phyloP scores from a whole-genome alignment of 2,113 vertebrate genomes.

The Anthoscopus minutus region DNA sequence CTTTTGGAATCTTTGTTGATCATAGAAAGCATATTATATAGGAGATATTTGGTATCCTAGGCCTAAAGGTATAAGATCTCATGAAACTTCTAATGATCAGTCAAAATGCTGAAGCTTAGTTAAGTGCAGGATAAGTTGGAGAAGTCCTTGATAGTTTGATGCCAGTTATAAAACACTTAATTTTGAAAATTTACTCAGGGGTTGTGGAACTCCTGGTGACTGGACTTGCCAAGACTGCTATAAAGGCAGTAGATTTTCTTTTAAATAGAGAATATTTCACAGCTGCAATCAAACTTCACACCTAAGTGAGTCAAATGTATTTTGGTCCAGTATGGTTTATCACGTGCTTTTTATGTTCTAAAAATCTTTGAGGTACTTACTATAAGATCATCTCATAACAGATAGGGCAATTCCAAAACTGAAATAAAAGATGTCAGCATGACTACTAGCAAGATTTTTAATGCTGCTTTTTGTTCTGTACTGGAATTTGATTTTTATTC shows the following conservation, averaged over 20 bases:
- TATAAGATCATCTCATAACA: not conserved
- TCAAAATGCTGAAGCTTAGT: not conserved
- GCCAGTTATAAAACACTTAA: not conserved
- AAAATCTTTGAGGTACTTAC: not conserved
- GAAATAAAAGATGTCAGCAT: not conserved
- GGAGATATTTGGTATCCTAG: not conserved
- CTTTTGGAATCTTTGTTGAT: not conserved
- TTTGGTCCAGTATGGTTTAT: not conserved
- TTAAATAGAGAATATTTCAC: conserved; percentile 24
- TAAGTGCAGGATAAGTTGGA: not conserved
- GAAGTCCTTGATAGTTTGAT: not conserved
- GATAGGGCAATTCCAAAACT: not conserved
- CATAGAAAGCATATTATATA: not conserved
- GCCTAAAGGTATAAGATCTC: not conserved
- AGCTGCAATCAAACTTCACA: conserved; percentile 1
- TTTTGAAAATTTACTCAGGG: not conserved
- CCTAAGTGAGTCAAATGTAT: not conserved
- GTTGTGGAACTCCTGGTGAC: not conserved
- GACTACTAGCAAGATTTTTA: not conserved
- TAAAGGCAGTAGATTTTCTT: not conserved
- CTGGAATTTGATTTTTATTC: not conserved
- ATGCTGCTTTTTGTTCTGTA: not conserved
- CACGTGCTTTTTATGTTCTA: not conserved
- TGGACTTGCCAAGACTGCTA: not conserved
- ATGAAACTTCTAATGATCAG: not conserved